Evolutionary conservation across 1,140 invertebrate genomes (phyloP), one percentile per base, ranked within the genome.

Genomic region (Penaeus indicus): DNA sequence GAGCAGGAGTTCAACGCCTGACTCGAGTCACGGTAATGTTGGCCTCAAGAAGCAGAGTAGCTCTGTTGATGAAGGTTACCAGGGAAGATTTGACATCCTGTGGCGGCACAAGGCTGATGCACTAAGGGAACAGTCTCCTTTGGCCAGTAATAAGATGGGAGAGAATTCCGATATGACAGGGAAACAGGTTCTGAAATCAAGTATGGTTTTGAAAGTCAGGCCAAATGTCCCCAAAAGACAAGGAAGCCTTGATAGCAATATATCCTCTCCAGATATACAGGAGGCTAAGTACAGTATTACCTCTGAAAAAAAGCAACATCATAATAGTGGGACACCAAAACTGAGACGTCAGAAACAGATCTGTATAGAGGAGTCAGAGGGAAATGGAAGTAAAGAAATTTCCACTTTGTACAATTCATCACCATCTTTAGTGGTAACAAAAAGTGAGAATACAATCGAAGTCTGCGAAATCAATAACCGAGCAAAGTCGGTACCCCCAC

Each of bases 1-100:
- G 85, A 87, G 85, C 54, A 62, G 85, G n/a, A 87, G 86, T 21
- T 84, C 86, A 21, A 84, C 86, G 1, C 86, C 86, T 62, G 86
- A 88, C 3, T 62, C 42, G 27, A 54, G 54, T 18, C 22, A 16
- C 54, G 25, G n/a, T 54, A 69, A 54, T n/a, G 80, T 61, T 27
- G 16, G 54, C 19, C 80, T 88, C 38, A 81, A 61, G 69, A 83
- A 83, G 69, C 80, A 84, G 27, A 88, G 86, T 64, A 83, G 67
- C 67, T 83, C 80, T 42, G 77, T 67, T 78, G 86, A 88, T 27
- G 80, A 88, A 21, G 25, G 27, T n/a, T 38, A 38, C 67, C 75
- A 22, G 4, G 86, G 82, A 19, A 88, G 60, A n/a, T 88, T 88
- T 84, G 86, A 88, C 69, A 88, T 88, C 18, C 69, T 88, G 47